Evolutionary conservation across 2,797 vertebrate species (phyloP).

Genomic region (Okamejei kenojei): DNA sequence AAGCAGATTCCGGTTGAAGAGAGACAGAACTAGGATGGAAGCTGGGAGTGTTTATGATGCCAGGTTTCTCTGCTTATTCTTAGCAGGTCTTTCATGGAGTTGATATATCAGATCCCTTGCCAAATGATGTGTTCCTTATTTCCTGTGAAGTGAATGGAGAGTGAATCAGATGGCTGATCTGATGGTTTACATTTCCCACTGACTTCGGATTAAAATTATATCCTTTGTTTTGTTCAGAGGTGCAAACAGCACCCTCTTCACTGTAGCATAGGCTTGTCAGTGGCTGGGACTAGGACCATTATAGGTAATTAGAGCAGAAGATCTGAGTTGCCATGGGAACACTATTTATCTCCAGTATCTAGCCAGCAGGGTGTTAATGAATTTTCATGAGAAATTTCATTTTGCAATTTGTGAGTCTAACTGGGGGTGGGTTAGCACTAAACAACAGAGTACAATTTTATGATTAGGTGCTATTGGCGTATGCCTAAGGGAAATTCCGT

Average conservation of each 20-base stretch:
- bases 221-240: not conserved
- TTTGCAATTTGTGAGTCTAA: not conserved
- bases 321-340: not conserved
- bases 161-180: not conserved
- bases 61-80: not conserved
- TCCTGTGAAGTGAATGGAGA: not conserved
- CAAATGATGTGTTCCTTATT: not conserved
- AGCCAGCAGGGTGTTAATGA: constrained; percentile 17
- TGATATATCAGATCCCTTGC: not conserved
- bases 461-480: not conserved
- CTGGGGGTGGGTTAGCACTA: not conserved
- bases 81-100: not conserved
- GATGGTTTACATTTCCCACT: not conserved
- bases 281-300: not conserved
- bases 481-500: not conserved
- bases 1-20: not conserved
- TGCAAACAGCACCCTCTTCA: not conserved
- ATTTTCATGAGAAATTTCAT: not conserved
- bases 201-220: not conserved
- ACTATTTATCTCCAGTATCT: not conserved
- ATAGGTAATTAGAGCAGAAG: not conserved
- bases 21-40: not conserved
- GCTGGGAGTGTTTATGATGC: not conserved
- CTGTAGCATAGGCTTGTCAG: not conserved
- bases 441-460: not conserved